Percentiles rank a stretch among this genome's conserved stretches.
phyloP scores from a whole-genome alignment of 2,113 vertebrate species.

The Megalops atlanticus region DNA sequence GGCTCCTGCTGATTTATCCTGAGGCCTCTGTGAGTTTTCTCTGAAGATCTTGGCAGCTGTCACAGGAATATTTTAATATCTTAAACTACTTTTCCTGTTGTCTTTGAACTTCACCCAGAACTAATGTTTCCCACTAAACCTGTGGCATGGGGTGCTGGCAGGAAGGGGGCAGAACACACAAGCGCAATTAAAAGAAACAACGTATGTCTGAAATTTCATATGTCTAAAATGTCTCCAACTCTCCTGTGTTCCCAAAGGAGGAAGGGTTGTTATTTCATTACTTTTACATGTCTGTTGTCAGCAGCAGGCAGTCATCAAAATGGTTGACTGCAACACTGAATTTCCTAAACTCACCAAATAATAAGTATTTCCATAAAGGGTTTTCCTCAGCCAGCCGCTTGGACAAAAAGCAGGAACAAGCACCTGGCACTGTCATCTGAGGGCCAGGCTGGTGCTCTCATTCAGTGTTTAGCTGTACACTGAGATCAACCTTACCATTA shows the following conservation, averaged over 20 bases:
- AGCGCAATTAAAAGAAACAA: no score
- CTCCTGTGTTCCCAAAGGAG: no score
- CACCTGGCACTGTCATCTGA: neutral
- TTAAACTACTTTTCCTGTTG: constrained; percentile 46
- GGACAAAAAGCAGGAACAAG: neutral
- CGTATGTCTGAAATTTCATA: no score
- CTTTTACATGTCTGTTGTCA: no score
- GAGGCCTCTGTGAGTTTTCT: constrained; percentile 15
- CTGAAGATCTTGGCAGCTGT: constrained; percentile 45
- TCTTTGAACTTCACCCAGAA: constrained; percentile 7
- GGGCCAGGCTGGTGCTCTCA: neutral
- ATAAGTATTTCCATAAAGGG: constrained; percentile 5
- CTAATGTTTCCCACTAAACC: constrained; percentile 19
- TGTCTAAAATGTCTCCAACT: no score
- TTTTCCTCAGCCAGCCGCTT: neutral
- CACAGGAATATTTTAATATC: constrained; percentile 40
- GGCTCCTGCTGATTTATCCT: neutral
- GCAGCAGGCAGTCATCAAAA: no score
- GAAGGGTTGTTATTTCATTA: no score
- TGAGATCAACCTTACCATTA: neutral
- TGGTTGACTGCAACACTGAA: no score
- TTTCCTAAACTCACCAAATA: no score
- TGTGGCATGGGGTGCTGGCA: constrained; percentile 32
- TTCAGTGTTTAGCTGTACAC: neutral
- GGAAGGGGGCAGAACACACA: constrained; percentile 18